Conservation (phyloP, 1,140 invertebrate genomes). For the Temnothorax curvispinosus region DNA sequence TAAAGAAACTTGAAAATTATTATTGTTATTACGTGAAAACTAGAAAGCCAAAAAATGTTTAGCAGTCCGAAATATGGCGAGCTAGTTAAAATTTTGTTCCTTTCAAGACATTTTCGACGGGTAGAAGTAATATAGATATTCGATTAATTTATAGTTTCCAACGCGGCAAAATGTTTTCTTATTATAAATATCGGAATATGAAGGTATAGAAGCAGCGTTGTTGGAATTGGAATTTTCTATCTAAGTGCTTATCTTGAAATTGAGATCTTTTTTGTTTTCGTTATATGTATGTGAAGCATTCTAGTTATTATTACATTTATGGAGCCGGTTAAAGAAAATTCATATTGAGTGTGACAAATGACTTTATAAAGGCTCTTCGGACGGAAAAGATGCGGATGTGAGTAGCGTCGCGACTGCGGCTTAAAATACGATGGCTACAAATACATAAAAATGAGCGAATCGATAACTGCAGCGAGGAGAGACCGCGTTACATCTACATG, state of each 20-base stretch:
- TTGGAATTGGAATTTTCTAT: not conserved
- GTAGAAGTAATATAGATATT: not conserved
- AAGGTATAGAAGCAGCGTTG: not conserved
- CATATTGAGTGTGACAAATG: not conserved
- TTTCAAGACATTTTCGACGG: not conserved
- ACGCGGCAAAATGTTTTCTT: not conserved
- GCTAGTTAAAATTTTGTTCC: not conserved
- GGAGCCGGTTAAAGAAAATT: not conserved
- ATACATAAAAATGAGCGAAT: conserved; percentile 45
- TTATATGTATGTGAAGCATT: not conserved
- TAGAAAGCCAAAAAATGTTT: too few relatives aligned
- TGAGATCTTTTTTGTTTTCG: not conserved
- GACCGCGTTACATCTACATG: not conserved
- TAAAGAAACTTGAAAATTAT: too few relatives aligned
- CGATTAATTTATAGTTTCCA: not conserved
- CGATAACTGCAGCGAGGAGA: conserved; percentile 22
- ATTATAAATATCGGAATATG: not conserved
- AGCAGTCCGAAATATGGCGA: too few relatives aligned
- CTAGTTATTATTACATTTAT: not conserved
- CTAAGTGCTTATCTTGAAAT: not conserved
- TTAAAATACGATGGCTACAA: conserved; percentile 33
- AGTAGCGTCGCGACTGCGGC: conserved; percentile 7
- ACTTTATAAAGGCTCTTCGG: not conserved
- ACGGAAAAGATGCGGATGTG: not conserved
- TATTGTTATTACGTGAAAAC: too few relatives aligned